These are phyloP conservation scores for Oncorhynchus kisutch DNA, from an alignment of 2,113 vertebrate genomes.

Conservation along the genomic window DNA sequence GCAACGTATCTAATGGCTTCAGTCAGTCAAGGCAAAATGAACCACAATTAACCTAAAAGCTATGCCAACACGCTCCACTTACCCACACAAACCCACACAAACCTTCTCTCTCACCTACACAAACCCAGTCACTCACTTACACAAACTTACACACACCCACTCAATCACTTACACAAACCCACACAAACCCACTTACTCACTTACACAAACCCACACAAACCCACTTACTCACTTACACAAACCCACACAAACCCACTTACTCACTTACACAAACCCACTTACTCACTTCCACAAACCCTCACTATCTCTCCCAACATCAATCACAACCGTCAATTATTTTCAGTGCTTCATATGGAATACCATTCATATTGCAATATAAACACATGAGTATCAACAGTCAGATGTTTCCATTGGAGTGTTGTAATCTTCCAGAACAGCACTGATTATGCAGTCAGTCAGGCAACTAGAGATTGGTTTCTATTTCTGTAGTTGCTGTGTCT, in stretches of 20 bases:
- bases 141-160: no score
- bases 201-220: no score
- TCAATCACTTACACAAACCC: no score
- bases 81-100: background rate
- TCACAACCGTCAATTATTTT: background rate
- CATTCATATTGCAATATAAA: no score
- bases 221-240: no score
- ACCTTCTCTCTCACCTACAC: no score
- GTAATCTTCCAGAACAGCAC: background rate
- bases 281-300: background rate
- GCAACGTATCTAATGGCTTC: background rate
- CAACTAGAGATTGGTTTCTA: background rate
- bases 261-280: no score
- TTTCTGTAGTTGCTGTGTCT: conserved; percentile 3
- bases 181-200: no score
- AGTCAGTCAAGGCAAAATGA: background rate
- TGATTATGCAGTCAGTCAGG: background rate
- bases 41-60: conserved; percentile 10
- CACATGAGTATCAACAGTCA: background rate
- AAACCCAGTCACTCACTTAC: background rate
- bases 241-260: background rate
- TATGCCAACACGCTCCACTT: background rate
- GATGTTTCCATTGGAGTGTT: background rate
- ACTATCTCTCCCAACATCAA: background rate
- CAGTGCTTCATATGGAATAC: background rate